These are phyloP conservation scores for Drosophila meridionalis DNA, from an alignment of 2,888 invertebrate genomes.

Conservation along the genomic window DNA sequence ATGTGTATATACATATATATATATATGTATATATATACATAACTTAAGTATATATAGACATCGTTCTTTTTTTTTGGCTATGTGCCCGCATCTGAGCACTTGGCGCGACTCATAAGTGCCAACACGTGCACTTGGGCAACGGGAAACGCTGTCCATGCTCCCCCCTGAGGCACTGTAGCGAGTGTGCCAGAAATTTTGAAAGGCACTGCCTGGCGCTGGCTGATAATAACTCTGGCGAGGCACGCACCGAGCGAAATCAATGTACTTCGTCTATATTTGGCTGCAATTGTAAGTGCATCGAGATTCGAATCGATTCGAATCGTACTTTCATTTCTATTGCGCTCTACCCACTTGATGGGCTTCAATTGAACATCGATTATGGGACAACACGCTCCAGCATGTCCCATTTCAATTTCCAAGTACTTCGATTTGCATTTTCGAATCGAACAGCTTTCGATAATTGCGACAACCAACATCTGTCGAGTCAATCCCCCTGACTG, in stretches of 20 bases:
- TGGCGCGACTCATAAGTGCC: conserved; percentile 62
- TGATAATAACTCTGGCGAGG: conserved; percentile 48
- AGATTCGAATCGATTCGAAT: conserved; percentile 16
- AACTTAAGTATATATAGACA: background rate
- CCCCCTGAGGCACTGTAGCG: background rate
- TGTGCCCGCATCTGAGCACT: conserved; percentile 71
- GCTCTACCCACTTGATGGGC: conserved; percentile 43
- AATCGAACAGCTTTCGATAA: conserved; percentile 44
- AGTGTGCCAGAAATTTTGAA: conserved; percentile 35
- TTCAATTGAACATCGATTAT: conserved; percentile 41
- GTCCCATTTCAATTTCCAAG: background rate
- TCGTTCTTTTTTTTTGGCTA: conserved; percentile 43
- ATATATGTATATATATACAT: background rate
- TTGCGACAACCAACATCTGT: conserved; percentile 36
- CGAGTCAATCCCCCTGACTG: conserved; percentile 42
- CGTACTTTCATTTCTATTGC: conserved; percentile 37
- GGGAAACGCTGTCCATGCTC: conserved; percentile 44
- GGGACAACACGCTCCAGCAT: background rate
- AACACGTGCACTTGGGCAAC: conserved; percentile 71
- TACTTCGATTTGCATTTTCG: conserved; percentile 42
- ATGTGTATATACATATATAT: background rate
- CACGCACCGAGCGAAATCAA: conserved; percentile 64
- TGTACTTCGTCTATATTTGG: conserved; percentile 56
- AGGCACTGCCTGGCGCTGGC: conserved; percentile 40
- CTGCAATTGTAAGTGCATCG: conserved; percentile 39